Base-by-base conservation (phyloP, 2,888 invertebrate species). In the Apamea anceps region DNA sequence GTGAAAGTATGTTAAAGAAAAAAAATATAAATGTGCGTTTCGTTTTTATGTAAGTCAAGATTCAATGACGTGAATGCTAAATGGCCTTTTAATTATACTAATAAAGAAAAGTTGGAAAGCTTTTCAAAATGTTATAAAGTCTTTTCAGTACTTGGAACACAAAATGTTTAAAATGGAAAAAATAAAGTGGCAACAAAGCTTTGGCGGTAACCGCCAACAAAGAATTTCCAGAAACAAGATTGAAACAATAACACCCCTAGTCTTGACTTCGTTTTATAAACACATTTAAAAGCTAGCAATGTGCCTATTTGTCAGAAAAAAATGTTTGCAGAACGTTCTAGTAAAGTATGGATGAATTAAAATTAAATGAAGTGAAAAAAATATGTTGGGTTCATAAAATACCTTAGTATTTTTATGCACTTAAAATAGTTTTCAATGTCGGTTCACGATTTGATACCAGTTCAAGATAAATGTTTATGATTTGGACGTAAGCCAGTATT, bases 401-500 rank as follows among this genome's bases (percentile, higher is more conserved):
- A 6, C 10, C n/a, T 18, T 18, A 60, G 37, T 72, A 79, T 80
- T 75, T 63, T 72, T 75, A n/a, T 51, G 12, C 63, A 48, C 60
- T 77, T 68, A 77, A 88, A 81, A 85, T 81, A 77, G 71, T 85
- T 85, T 70, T 75, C 28, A 70, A 80, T 80, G 75, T 79, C 60
- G n/a, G n/a, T 82, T 81, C 74, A 84, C 77, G 70, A 68, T 81
- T 88, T 85, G 83, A 89, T 79, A 78, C 65, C 68, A 57, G 71
- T 88, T 88, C 88, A 88, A 90, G 85, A 90, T 84, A 88, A 89
- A 89, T 90, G 89, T 90, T 89, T 90, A 89, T 88, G 86, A 83
- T 85, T 88, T 92, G 91, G 90, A 81, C 66, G 67, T 72, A 76
- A 73, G 91, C 92, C 92, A 92, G 90, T 84, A 89, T 90, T 89